These are phyloP conservation scores for Dasyprocta punctata DNA, from an alignment of 2,113 vertebrate genomes.

Conservation along the genomic window DNA sequence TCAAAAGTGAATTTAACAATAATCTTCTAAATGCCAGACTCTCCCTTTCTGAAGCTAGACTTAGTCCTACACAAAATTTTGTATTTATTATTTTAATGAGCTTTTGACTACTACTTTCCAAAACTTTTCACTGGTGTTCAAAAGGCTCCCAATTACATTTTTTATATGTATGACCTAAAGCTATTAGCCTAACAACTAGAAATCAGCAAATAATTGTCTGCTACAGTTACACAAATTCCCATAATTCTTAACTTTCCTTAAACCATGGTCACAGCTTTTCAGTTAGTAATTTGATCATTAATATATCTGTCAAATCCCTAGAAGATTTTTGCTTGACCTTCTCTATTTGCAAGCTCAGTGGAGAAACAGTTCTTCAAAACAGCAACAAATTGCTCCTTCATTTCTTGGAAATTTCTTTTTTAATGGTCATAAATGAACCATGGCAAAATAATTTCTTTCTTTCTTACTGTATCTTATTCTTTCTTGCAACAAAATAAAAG, in stretches of 20 bases:
- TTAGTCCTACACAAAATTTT: neutral
- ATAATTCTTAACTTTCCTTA: neutral
- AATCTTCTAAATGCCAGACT: neutral
- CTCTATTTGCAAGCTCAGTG: neutral
- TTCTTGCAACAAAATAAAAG: neutral
- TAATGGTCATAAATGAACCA: neutral
- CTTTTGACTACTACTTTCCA: accelerated
- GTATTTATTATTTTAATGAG: neutral
- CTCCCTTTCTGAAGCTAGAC: neutral
- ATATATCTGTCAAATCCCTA: neutral
- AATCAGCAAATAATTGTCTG: neutral
- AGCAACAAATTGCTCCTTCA: neutral
- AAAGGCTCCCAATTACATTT: neutral
- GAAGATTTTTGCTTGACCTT: neutral
- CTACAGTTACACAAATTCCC: neutral
- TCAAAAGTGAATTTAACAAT: neutral
- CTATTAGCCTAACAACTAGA: neutral
- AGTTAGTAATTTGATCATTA: neutral
- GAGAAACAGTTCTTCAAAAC: neutral
- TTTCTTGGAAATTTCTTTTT: neutral
- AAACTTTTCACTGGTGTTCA: neutral
- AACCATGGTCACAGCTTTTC: neutral
- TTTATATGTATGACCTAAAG: neutral
- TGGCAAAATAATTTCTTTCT: neutral
- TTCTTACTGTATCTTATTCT: neutral